Percentiles rank a stretch among this genome's conserved stretches.
Evolutionary conservation across 2,888 invertebrate species (phyloP).

Genomic region (Cheilosia scutellata): DNA sequence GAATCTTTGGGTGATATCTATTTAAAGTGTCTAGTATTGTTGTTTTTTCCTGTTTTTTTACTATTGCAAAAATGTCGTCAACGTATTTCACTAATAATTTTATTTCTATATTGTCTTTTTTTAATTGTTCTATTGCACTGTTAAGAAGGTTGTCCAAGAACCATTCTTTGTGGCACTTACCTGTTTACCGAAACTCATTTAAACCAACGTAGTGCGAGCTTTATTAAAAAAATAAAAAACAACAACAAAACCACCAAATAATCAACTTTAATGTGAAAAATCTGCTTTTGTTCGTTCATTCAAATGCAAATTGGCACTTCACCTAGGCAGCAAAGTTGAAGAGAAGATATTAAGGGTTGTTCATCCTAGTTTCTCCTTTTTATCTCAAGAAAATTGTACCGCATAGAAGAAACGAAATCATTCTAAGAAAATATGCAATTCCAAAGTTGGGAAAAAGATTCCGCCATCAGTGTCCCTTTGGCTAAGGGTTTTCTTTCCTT

Average conservation of each 20-base stretch:
- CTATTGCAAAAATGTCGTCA: no score
- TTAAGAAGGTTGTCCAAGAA: no score
- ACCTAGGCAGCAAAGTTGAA: constrained; percentile 25
- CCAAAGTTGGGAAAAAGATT: constrained; percentile 4
- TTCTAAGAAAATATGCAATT: constrained; percentile 30
- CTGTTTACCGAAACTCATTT: constrained; percentile 36
- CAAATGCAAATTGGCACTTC: constrained; percentile 56
- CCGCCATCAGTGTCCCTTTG: neutral
- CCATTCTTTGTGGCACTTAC: constrained; percentile 8
- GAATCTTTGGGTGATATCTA: no score
- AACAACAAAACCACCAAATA: constrained; percentile 13
- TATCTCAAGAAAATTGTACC: neutral
- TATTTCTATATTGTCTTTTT: no score
- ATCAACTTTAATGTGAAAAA: constrained; percentile 42
- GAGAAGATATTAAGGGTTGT: constrained; percentile 42
- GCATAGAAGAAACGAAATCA: constrained; percentile 3
- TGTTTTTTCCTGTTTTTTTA: no score
- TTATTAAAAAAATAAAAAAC: neutral
- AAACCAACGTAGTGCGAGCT: constrained; percentile 30
- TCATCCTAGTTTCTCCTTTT: constrained; percentile 30
- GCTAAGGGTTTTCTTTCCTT: neutral
- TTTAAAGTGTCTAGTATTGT: no score
- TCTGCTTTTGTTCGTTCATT: constrained; percentile 23
- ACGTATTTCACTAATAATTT: no score
- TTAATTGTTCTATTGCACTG: no score